phyloP scores from a whole-genome alignment of 92 coral and sea anemone genomes.

The Anthopleura xanthogrammica region DNA sequence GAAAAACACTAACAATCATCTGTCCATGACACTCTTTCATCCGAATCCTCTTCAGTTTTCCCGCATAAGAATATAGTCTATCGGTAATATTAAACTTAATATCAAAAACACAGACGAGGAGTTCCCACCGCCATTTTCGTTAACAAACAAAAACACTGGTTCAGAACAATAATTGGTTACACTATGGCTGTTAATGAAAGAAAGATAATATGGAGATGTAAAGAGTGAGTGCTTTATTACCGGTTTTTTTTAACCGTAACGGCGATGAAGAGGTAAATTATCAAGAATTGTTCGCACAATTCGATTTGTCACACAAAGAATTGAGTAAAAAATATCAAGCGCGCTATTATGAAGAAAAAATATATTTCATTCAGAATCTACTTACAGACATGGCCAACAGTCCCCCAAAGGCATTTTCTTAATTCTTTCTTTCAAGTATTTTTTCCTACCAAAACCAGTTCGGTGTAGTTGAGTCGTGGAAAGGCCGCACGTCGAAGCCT shows the following conservation, averaged over 20 bases:
- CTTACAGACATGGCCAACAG: conserved; percentile 69
- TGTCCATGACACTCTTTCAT: background rate
- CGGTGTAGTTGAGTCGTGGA: background rate
- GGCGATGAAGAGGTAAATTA: background rate
- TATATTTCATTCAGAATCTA: background rate
- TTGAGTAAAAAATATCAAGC: background rate
- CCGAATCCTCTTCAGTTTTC: background rate
- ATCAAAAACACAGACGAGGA: background rate
- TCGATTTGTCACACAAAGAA: background rate
- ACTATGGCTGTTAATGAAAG: background rate
- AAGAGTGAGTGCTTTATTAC: background rate
- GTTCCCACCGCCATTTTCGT: background rate
- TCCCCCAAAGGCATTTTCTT: conserved; percentile 38
- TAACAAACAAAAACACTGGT: background rate
- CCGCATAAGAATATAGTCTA: background rate
- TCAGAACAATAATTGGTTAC: background rate
- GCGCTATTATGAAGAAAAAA: background rate
- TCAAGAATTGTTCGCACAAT: background rate
- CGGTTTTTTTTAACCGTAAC: background rate
- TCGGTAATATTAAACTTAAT: background rate
- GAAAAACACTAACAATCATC: background rate
- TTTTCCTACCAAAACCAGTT: background rate
- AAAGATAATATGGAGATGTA: background rate
- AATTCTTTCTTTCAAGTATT: background rate
- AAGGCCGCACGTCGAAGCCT: background rate